Conservation (phyloP, 1,140 invertebrate species). For the Pteromalus puparum region DNA sequence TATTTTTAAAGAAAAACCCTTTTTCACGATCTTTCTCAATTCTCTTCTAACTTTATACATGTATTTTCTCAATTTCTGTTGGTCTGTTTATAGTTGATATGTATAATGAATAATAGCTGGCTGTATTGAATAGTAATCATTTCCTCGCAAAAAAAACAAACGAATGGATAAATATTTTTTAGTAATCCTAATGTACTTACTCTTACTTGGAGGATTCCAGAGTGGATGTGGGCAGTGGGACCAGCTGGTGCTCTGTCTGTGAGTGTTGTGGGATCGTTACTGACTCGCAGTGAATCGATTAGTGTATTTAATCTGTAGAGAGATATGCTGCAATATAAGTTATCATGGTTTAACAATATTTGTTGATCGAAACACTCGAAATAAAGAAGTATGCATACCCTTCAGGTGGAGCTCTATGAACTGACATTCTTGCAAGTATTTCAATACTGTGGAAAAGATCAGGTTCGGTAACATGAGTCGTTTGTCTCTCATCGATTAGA, state of each 20-base stretch:
- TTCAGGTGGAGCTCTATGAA: slow-evolving; percentile 87
- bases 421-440: slow-evolving; percentile 84
- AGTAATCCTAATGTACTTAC: slow-evolving; percentile 68
- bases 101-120: too few relatives aligned
- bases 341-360: background rate
- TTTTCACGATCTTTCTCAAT: too few relatives aligned
- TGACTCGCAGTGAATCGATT: slow-evolving; percentile 85
- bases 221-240: slow-evolving; percentile 93
- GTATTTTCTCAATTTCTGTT: too few relatives aligned
- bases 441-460: slow-evolving; percentile 92
- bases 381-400: slow-evolving; percentile 75
- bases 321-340: slow-evolving; percentile 61
- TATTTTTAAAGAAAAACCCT: too few relatives aligned
- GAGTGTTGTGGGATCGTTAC: slow-evolving; percentile 81
- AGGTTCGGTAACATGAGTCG: slow-evolving; percentile 85
- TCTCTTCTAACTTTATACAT: too few relatives aligned
- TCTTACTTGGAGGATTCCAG: slow-evolving; percentile 89
- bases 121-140: background rate
- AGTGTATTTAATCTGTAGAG: slow-evolving; percentile 80
- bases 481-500: slow-evolving; percentile 90
- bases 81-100: too few relatives aligned
- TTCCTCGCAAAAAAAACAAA: too few relatives aligned
- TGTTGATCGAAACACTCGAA: slow-evolving; percentile 18
- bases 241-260: slow-evolving; percentile 84
- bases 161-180: background rate